phyloP scores from a whole-genome alignment of 2,113 vertebrate species.

The Lonchura striata region DNA sequence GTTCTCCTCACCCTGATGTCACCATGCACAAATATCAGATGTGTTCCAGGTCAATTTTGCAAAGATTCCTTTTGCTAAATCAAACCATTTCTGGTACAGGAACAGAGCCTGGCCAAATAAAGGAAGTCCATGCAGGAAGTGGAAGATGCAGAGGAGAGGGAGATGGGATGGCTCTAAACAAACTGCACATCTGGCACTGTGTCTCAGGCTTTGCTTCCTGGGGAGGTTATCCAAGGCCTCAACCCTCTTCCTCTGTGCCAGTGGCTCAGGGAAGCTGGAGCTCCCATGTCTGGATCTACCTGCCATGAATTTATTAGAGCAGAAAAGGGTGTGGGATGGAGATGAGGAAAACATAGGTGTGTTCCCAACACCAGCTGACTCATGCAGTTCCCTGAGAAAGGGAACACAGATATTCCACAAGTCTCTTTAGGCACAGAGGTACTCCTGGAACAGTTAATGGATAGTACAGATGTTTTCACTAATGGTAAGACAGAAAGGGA shows the following conservation, averaged over 20 bases:
- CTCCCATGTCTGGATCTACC: background rate
- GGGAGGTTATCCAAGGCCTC: constrained; percentile 73
- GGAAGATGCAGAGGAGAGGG: constrained; percentile 68
- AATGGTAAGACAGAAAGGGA: background rate
- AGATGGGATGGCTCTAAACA: constrained; percentile 69
- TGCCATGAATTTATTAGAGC: background rate
- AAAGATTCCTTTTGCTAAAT: background rate
- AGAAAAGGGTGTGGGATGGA: constrained; percentile 2
- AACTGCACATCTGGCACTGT: constrained; percentile 62
- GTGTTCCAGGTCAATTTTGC: background rate
- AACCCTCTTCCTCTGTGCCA: constrained; percentile 35
- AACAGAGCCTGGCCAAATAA: constrained; percentile 73
- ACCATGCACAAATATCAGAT: background rate
- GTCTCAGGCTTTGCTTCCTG: constrained; percentile 58
- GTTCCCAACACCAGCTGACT: background rate
- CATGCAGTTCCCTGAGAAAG: background rate
- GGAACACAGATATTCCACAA: background rate
- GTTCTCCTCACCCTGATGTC: background rate
- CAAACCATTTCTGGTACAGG: background rate
- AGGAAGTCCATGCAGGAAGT: constrained; percentile 52
- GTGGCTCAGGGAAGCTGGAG: constrained; percentile 3
- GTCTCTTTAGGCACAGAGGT: background rate
- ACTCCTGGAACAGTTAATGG: background rate
- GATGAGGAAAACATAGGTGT: constrained; percentile 10
- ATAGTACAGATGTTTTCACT: background rate